Base-by-base conservation (phyloP, 2,888 invertebrate species). In the Poecilobothrus nobilitatus region DNA sequence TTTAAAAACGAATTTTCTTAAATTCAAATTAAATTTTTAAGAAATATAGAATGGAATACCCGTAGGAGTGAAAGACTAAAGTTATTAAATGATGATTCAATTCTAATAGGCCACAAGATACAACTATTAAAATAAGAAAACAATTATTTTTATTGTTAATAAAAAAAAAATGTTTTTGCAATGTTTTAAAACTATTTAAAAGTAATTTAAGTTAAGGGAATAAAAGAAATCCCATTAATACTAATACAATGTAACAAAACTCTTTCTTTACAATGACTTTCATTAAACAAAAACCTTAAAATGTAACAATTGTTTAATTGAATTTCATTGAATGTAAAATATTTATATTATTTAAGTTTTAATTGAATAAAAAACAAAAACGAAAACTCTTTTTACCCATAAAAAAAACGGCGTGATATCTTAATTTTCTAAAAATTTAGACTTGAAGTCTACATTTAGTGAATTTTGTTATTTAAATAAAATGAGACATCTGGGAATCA, bases 61-160 rank as follows among this genome's bases (percentile, higher is more conserved):
- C 37, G 8, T 37, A 37, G 12, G 37, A 37, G 37, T 10, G 37
- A 27, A 27, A 27, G 27, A 27, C 27, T 27, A 27, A 27, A 27
- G 27, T 27, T 5, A 27, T 27, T 27, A 4, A 27, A 37, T 37
- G 37, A 37, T 53, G 53, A 53, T n/a, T 53, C n/a, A 53, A 53
- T 53, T 53, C 53, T 53, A 53, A 53, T 53, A 53, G n/a, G 53
- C 53, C 53, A 53, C 53, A 53, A 53, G 53, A 53, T 18, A 53
- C n/a, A n/a, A n/a, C 53, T 2, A 18, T 53, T 53, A 53, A 53
- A 53, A 41, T 9, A 27, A 27, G 10, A 37, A 37, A 37, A 37
- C 37, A 37, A 8, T 12, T 53, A 53, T 18, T 53, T 53, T 53
- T 18, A 53, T 53, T 53, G 37, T 37, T 37, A 37, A 37, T 37